Conservation (phyloP, 23 tunicate genomes). For the Styela clava region DNA sequence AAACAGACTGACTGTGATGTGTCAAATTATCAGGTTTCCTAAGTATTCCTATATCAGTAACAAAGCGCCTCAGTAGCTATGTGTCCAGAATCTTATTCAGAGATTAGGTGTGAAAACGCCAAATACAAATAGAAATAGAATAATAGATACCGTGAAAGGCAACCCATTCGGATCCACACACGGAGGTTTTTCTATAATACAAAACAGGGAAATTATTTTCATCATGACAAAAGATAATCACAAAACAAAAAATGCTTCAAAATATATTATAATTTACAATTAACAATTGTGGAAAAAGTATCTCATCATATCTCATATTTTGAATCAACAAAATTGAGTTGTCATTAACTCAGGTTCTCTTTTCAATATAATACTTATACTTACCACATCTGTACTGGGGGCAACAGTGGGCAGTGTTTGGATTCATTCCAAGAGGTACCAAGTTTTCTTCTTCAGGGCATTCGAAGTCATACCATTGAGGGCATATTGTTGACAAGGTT, state of each 20-base stretch:
- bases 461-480: neutral
- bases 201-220: neutral
- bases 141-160: neutral
- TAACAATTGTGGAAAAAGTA: neutral
- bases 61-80: too few relatives aligned
- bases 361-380: too few relatives aligned
- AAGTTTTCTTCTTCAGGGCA: neutral
- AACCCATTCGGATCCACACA: neutral
- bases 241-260: neutral
- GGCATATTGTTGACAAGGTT: neutral
- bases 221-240: neutral
- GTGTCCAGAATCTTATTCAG: too few relatives aligned
- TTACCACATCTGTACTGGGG: conserved; percentile 2
- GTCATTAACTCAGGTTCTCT: too few relatives aligned
- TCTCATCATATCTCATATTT: too few relatives aligned
- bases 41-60: too few relatives aligned
- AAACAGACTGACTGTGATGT: too few relatives aligned
- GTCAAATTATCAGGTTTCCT: too few relatives aligned
- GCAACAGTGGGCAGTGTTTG: neutral
- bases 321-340: too few relatives aligned
- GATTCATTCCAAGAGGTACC: neutral
- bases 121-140: too few relatives aligned
- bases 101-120: too few relatives aligned
- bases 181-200: neutral
- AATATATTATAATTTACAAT: neutral